Conservation (phyloP, 2,888 invertebrate species). For the Dermolepida albohirtum region DNA sequence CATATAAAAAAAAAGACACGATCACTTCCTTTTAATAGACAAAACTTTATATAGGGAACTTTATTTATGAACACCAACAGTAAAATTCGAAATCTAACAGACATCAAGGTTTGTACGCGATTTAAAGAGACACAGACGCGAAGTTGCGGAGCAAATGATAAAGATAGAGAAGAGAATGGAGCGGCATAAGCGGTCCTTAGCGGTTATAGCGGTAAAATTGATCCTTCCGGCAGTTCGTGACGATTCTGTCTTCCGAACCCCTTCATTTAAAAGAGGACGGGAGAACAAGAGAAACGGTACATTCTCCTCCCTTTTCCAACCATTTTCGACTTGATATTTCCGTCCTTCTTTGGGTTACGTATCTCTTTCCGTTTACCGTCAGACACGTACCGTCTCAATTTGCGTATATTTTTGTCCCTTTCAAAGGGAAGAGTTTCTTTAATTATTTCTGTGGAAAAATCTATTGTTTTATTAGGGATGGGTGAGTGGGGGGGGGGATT, state of each 20-base stretch:
- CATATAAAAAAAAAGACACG: too few species aligned
- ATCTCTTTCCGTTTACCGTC: neutral
- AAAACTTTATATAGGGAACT: too few species aligned
- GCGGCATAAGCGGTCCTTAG: constrained; percentile 28
- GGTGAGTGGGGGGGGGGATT: neutral
- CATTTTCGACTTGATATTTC: neutral
- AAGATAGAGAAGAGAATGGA: neutral
- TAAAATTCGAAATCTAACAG: too few species aligned
- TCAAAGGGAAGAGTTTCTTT: constrained; percentile 22
- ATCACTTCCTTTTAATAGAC: too few species aligned
- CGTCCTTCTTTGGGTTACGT: neutral
- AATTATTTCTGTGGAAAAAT: constrained; percentile 34
- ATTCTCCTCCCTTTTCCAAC: constrained; percentile 1
- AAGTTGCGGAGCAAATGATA: too few species aligned
- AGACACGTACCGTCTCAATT: constrained; percentile 8
- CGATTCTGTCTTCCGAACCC: constrained; percentile 3
- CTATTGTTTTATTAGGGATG: constrained; percentile 18
- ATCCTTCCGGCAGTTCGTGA: constrained; percentile 34
- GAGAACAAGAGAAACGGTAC: neutral
- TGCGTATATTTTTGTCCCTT: constrained; percentile 18
- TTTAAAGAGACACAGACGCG: too few species aligned
- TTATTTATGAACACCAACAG: too few species aligned
- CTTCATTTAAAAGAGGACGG: neutral
- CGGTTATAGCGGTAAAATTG: constrained; percentile 35
- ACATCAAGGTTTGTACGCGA: too few species aligned